phyloP scores from a whole-genome alignment of 2,797 vertebrate species.

The Fistularia commersonii region DNA sequence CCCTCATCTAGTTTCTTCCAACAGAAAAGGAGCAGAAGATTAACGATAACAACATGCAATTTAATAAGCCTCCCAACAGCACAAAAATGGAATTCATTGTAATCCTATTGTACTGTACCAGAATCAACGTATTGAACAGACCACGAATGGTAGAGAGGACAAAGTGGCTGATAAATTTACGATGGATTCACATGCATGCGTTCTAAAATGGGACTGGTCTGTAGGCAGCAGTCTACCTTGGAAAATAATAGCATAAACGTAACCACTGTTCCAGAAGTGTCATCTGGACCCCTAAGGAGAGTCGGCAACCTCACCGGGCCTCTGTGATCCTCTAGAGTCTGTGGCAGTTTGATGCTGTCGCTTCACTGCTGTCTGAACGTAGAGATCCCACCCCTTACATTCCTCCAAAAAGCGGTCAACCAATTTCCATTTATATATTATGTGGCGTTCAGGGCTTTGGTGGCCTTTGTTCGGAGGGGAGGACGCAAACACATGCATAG shows the following conservation, averaged over 20 bases:
- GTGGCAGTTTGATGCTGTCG: conserved; percentile 7
- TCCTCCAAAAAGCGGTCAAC: conserved; percentile 25
- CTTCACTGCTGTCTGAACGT: conserved; percentile 3
- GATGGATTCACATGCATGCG: no score
- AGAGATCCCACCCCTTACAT: conserved; percentile 7
- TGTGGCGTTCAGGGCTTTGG: conserved; percentile 11
- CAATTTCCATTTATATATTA: conserved; percentile 21
- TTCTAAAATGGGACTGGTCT: no score
- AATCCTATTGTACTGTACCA: no score
- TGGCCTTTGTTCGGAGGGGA: neutral
- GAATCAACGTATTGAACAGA: no score
- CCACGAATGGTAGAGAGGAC: no score
- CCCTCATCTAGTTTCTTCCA: no score
- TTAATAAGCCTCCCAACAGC: no score
- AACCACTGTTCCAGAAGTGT: conserved; percentile 17
- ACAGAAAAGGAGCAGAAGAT: no score
- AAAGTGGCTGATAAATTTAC: no score
- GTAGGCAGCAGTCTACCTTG: neutral
- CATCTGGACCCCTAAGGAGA: conserved; percentile 28
- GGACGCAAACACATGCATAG: conserved; percentile 6
- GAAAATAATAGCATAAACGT: conserved; percentile 24
- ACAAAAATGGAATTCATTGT: no score
- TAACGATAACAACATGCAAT: no score
- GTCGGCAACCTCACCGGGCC: conserved; percentile 21
- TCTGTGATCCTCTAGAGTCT: conserved; percentile 13